Evolutionary conservation across 2,888 invertebrate genomes (phyloP).

Genomic region (Idaea aversata): DNA sequence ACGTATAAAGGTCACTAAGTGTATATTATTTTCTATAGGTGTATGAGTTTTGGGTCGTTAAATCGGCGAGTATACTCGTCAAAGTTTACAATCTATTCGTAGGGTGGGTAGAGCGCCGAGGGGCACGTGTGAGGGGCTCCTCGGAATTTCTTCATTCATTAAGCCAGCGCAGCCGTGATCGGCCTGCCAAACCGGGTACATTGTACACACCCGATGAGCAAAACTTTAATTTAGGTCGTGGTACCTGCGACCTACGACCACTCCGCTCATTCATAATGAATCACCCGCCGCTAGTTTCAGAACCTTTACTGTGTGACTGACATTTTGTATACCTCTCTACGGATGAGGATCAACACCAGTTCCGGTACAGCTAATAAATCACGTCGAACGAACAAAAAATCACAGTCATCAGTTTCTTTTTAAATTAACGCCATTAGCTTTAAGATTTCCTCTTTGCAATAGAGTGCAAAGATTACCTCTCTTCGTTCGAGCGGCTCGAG

Average conservation of each 20-base stretch:
- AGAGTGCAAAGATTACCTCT: constrained; percentile 78
- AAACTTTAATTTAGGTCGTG: constrained; percentile 73
- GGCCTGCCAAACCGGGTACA: constrained; percentile 62
- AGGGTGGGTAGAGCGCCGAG: constrained; percentile 42
- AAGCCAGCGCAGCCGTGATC: constrained; percentile 65
- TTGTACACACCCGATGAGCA: constrained; percentile 60
- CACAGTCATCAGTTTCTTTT: constrained; percentile 76
- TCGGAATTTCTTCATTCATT: constrained; percentile 77
- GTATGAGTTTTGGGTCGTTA: constrained; percentile 29
- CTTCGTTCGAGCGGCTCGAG: constrained; percentile 68
- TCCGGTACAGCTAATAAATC: constrained; percentile 64
- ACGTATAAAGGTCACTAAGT: constrained; percentile 16
- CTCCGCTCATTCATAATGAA: constrained; percentile 66
- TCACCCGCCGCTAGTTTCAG: constrained; percentile 59
- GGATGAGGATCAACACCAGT: constrained; percentile 33
- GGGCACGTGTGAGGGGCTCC: constrained; percentile 59
- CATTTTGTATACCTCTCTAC: constrained; percentile 53
- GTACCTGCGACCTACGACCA: constrained; percentile 53
- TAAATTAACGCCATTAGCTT: constrained; percentile 80
- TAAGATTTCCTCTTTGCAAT: constrained; percentile 74
- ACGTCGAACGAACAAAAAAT: constrained; percentile 70
- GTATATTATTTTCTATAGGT: constrained; percentile 13
- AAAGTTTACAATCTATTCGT: constrained; percentile 58
- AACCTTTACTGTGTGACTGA: constrained; percentile 61
- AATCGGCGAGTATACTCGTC: constrained; percentile 35